Evolutionary conservation across 2,113 vertebrate genomes (phyloP).

Genomic region (Pygoscelis antarcticus): DNA sequence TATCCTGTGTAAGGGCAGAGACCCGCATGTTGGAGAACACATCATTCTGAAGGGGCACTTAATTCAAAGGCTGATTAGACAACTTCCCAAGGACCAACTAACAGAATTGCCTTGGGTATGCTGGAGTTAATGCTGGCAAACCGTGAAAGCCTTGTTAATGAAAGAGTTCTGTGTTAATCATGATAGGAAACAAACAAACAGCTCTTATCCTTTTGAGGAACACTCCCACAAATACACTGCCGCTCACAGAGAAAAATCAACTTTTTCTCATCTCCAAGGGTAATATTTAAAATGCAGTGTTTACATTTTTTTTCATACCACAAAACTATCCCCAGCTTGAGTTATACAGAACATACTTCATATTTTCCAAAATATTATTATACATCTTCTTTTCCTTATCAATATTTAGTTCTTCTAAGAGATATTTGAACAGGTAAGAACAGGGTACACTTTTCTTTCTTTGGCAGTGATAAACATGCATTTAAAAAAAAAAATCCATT

Average conservation of each 20-base stretch:
- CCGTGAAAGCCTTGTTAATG: background rate
- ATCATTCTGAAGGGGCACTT: background rate
- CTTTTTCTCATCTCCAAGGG: background rate
- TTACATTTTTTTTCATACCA: background rate
- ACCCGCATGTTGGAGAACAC: rapidly evolving
- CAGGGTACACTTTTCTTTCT: background rate
- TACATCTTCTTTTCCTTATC: background rate
- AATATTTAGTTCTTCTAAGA: background rate
- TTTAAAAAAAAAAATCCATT: background rate
- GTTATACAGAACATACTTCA: background rate
- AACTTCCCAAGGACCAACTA: background rate
- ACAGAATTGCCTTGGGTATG: background rate
- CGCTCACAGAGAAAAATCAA: background rate
- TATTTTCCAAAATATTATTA: background rate
- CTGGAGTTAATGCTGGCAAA: background rate
- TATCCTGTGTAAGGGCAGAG: background rate
- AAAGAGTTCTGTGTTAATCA: background rate
- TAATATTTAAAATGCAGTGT: background rate
- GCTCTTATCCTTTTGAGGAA: background rate
- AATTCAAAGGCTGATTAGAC: background rate
- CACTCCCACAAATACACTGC: background rate
- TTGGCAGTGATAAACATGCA: background rate
- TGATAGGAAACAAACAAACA: background rate
- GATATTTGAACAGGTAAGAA: background rate
- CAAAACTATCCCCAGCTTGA: background rate